These are phyloP conservation scores for Microcaecilia unicolor DNA, from an alignment of 2,797 vertebrate genomes.

Conservation along the genomic window DNA sequence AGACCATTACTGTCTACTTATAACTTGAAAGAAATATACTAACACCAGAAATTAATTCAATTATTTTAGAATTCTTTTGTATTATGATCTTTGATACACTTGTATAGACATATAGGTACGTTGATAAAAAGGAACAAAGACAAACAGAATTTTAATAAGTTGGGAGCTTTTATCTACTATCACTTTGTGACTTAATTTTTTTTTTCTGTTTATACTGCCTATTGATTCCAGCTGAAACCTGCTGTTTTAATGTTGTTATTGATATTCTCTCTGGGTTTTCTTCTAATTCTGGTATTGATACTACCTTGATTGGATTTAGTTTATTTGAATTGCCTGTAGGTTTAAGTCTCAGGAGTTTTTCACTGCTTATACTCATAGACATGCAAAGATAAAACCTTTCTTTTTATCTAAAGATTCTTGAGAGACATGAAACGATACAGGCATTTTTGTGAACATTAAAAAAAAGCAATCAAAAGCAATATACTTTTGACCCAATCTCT, in stretches of 20 bases:
- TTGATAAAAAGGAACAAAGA: constrained; percentile 80
- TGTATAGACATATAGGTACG: constrained; percentile 84
- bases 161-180: constrained; percentile 80
- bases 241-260: constrained; percentile 87
- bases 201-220: constrained; percentile 81
- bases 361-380: constrained; percentile 69
- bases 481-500: constrained; percentile 44
- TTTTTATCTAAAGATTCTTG: constrained; percentile 73
- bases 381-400: constrained; percentile 68
- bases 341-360: constrained; percentile 67
- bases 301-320: constrained; percentile 88
- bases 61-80: constrained; percentile 83
- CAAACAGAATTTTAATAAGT: constrained; percentile 92
- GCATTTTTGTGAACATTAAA: constrained; percentile 64
- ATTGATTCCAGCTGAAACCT: constrained; percentile 82
- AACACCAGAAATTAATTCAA: constrained; percentile 74
- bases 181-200: constrained; percentile 82
- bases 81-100: constrained; percentile 80
- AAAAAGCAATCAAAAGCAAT: constrained; percentile 61
- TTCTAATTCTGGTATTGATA: constrained; percentile 74
- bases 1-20: constrained; percentile 67
- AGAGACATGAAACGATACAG: constrained; percentile 59
- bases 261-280: constrained; percentile 79
- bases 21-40: constrained; percentile 72
- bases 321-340: constrained; percentile 76